Evolutionary conservation across 2,888 invertebrate species (phyloP), one percentile per base, ranked within the genome.

Genomic region (Spisula solida): DNA sequence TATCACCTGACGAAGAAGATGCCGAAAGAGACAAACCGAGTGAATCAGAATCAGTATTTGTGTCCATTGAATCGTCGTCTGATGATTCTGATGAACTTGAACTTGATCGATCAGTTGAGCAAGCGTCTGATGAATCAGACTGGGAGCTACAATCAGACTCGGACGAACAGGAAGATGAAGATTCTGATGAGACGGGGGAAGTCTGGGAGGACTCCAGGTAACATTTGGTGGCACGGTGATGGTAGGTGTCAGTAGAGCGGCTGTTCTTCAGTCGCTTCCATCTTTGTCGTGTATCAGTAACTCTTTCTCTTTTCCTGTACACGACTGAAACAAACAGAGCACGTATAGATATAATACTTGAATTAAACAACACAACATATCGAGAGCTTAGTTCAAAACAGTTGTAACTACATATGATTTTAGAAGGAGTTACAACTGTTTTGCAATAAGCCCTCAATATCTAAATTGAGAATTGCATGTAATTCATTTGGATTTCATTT

Each of bases 1-100:
- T 18, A 34, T 75, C 75, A 12, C 16, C 75, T 0, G 75, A 31
- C 25, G 75, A 31, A 34, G 75, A 31, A 4, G 75, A 31, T 10
- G 31, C 31, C 8, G 75, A 75, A 14, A 75, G 34, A 12, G 75
- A 75, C 34, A 75, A 75, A 16, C 75, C 75, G 20, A 75, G 75
- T 18, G 75, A 75, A 75, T 18, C 31, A 16, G 75, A 75, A 75
- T 75, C 75, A 34, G 75, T 31, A 75, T 16, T 75, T 34, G 75
- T 75, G 29, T 75, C 75, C 75, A 75, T 34, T 18, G 34, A 75
- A 14, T 25, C 31, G 8, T 31, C 70, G 75, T 75, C 29, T 75
- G 75, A 75, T 34, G 29, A 34, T 18, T 31, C 29, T 14, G 31
- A 31, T 5, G 34, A 31, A 18, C 2, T 2, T 20, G n/a, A 14